Evolutionary conservation across 1,140 invertebrate species (phyloP).

Genomic region (Atta cephalotes): DNA sequence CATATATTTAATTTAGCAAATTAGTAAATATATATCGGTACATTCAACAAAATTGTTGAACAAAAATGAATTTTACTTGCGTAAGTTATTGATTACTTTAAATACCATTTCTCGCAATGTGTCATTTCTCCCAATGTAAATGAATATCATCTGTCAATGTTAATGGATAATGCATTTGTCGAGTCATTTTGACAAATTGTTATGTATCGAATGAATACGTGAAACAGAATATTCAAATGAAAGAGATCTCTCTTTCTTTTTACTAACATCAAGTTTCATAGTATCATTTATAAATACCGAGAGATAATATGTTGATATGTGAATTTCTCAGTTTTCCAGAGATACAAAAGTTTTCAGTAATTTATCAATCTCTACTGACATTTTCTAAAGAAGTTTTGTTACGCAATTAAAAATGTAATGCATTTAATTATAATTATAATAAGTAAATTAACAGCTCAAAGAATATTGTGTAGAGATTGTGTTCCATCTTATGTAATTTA

Average conservation of each 20-base stretch:
- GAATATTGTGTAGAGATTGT: neutral
- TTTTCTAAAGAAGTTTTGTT: neutral
- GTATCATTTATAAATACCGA: neutral
- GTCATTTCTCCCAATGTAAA: constrained; percentile 7
- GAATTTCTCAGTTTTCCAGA: neutral
- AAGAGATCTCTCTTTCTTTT: neutral
- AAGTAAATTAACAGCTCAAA: neutral
- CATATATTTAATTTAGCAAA: neutral
- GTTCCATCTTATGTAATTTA: neutral
- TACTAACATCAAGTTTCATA: neutral
- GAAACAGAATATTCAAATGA: constrained; percentile 18
- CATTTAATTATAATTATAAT: neutral
- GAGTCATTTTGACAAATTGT: constrained; percentile 38
- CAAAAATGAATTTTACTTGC: neutral
- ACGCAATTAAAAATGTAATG: neutral
- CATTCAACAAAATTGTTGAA: neutral
- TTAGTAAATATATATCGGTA: neutral
- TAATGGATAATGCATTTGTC: constrained; percentile 37
- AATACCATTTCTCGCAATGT: neutral
- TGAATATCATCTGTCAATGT: constrained; percentile 33
- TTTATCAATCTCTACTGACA: neutral
- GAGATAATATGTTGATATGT: neutral
- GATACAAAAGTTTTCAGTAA: neutral
- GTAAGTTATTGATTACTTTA: constrained; percentile 33
- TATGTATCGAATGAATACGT: constrained; percentile 19